These are phyloP conservation scores for Hippopotamyrus pictus DNA, from an alignment of 2,797 vertebrate genomes.

Conservation along the genomic window DNA sequence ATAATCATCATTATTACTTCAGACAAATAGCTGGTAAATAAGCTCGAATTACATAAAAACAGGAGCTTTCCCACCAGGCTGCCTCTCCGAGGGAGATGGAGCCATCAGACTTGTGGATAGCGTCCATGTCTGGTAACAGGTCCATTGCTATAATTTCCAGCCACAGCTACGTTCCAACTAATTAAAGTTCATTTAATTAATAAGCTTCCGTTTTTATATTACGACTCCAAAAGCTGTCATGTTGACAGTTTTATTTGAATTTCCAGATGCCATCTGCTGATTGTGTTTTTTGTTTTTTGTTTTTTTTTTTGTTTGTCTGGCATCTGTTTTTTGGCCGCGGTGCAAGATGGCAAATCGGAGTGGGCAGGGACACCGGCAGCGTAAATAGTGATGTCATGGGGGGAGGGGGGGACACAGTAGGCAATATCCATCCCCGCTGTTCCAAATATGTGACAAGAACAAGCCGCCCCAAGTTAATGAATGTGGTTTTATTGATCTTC, in stretches of 20 bases:
- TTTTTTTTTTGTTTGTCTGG: background rate
- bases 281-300: background rate
- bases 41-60: background rate
- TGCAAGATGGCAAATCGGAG: background rate
- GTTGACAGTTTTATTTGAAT: slow-evolving; percentile 18
- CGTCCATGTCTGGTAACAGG: background rate
- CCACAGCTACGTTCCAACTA: background rate
- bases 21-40: background rate
- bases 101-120: background rate
- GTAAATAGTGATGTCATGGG: slow-evolving; percentile 4
- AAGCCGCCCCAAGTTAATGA: slow-evolving; percentile 1
- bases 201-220: slow-evolving; percentile 8
- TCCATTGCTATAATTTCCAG: background rate
- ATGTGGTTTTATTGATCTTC: background rate
- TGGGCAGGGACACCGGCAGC: background rate
- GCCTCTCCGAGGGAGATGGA: background rate
- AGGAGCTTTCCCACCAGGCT: background rate
- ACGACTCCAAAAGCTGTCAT: background rate
- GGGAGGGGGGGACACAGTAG: background rate
- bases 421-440: slow-evolving; percentile 3
- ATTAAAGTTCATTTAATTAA: slow-evolving; percentile 18
- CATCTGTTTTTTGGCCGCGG: background rate
- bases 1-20: background rate
- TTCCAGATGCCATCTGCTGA: slow-evolving; percentile 14
- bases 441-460: slow-evolving; percentile 1